Base-by-base conservation (phyloP, 1,140 invertebrate genomes). In the Drosophila gunungcola region DNA sequence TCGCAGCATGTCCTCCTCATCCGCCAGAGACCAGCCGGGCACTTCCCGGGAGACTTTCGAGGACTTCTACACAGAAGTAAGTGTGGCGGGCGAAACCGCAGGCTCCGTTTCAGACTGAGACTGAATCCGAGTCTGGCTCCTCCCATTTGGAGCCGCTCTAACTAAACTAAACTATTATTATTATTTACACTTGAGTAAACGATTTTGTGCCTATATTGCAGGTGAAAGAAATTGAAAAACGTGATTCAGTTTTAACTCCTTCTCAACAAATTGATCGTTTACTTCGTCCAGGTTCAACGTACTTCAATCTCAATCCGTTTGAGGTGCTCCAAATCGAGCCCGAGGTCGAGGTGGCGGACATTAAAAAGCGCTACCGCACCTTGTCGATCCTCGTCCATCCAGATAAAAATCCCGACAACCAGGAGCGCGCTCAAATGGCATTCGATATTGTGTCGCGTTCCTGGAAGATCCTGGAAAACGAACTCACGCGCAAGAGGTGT, bases 351-450 rank as follows among this genome's bases (percentile, higher is more conserved):
- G 92, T 99, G 42, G 97, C 98, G 82, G 97, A 98, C 92, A 96
- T 99, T 27, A 99, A 99, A 92, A 99, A 98, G 92, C 98, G 98
- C 93, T 99, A 99, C 92, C 95, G 97, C 93, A 95, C 97, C 83
- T 95, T 99, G 85, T 99, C 98, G 12, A 98, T 99, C 93, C 94
- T 99, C 73, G 98, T 99, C 1, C 99, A 99, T 96, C 99, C 99
- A 27, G 92, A 92, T 52, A 92, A 92, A 52, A 92, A 92, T 49
- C 96, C 96, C 93, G 97, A 99, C 94, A 98, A 99, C 92, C 93
- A 95, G 39, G 98, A 99, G 53, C 94, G 98, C 93, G 98, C 99
- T 10, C 97, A 99, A 92, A 95, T 96, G 92, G 96, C 97, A 63
- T 98, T 98, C 93, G 97, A 98, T 93, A 97, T 98, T 93, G 95